Evolutionary conservation across 2,888 invertebrate genomes (phyloP).

Genomic region (Leptogaster cylindrica): DNA sequence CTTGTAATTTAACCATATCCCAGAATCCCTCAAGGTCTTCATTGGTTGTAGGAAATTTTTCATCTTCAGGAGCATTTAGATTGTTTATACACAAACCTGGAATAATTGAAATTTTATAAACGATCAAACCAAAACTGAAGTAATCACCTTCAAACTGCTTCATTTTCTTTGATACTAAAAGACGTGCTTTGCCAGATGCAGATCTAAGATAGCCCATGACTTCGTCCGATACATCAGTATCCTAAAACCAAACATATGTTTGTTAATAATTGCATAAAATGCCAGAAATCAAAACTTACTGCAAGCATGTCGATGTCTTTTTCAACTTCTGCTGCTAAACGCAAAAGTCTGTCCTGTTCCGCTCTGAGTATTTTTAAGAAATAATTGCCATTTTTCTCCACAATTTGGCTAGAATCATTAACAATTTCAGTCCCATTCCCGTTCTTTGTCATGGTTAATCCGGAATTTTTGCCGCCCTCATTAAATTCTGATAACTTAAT

Average conservation of each 20-base stretch:
- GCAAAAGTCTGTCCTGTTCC: slow-evolving; percentile 74
- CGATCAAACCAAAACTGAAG: background rate
- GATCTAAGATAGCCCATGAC: slow-evolving; percentile 83
- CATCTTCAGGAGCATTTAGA: slow-evolving; percentile 72
- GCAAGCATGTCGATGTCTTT: slow-evolving; percentile 68
- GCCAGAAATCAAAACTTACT: no score
- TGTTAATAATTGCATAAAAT: background rate
- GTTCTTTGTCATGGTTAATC: background rate
- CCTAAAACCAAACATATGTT: slow-evolving; percentile 52
- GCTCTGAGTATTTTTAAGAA: slow-evolving; percentile 77
- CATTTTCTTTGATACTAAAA: slow-evolving; percentile 91
- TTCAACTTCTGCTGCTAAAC: slow-evolving; percentile 72
- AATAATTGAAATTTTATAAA: background rate
- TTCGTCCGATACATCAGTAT: slow-evolving; percentile 73
- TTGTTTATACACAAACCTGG: slow-evolving; percentile 72
- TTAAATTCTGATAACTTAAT: background rate
- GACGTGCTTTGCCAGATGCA: slow-evolving; percentile 88
- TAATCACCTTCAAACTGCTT: slow-evolving; percentile 85
- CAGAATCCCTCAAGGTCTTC: slow-evolving; percentile 95
- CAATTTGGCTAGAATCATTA: slow-evolving; percentile 48
- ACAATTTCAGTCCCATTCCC: background rate
- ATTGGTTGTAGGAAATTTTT: slow-evolving; percentile 85
- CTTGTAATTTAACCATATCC: slow-evolving; percentile 96
- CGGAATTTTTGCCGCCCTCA: background rate
- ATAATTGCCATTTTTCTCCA: slow-evolving; percentile 76